A percentile compares a stretch with the other conserved stretches of the same genome.
Evolutionary conservation across 1,140 invertebrate species (phyloP).

Genomic region (roundworm (Caenorhabditis elegans)): WBcel235 BX284604.4:9342501-9343000

Average conservation of each 20-base stretch:
- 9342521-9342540: slow-evolving; percentile 86
- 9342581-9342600: slow-evolving; percentile 62
- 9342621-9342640: slow-evolving; percentile 51
- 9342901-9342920: slow-evolving; percentile 71
- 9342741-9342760: slow-evolving; percentile 40
- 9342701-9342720: neutral
- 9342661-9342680: neutral
- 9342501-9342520: slow-evolving; percentile 93
- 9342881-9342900: slow-evolving; percentile 74
- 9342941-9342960: slow-evolving; percentile 8
- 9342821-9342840: slow-evolving; percentile 77
- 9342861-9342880: slow-evolving; percentile 76
- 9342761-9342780: too few relatives aligned
- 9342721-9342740: slow-evolving; percentile 39
- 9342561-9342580: slow-evolving; percentile 38
- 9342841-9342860: slow-evolving; percentile 76
- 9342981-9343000: too few relatives aligned
- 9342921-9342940: neutral
- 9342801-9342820: slow-evolving; percentile 76
- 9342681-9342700: neutral
- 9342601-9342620: slow-evolving; percentile 58
- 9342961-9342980: too few relatives aligned
- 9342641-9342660: neutral
- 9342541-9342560: neutral
- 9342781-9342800: slow-evolving; percentile 67